Percentiles rank a stretch among this genome's conserved stretches.
Conservation (phyloP, 1,140 invertebrate species). For the Subanguina moxae region DNA sequence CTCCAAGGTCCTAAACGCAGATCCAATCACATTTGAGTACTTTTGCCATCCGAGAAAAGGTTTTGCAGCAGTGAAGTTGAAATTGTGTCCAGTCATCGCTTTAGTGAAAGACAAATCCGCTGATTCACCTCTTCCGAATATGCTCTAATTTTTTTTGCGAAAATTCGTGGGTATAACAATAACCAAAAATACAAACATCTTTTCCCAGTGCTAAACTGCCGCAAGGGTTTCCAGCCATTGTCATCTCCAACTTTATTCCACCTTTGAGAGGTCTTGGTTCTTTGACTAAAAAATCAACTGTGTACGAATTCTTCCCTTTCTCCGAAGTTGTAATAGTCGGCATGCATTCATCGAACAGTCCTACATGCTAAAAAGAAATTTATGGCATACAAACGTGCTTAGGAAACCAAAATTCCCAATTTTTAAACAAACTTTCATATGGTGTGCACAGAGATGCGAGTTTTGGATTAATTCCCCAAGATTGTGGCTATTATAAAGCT, state of each 20-base stretch:
- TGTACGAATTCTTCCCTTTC: conserved; percentile 25
- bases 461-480: conserved; percentile 53
- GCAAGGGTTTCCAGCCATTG: no score
- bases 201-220: neutral
- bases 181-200: neutral
- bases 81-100: conserved; percentile 43
- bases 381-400: conserved; percentile 7
- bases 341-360: conserved; percentile 46
- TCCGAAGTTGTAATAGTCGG: conserved; percentile 48
- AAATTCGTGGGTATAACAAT: neutral
- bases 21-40: conserved; percentile 37
- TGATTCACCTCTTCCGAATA: conserved; percentile 52
- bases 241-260: conserved; percentile 49
- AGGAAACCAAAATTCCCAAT: neutral
- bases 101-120: conserved; percentile 46
- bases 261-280: conserved; percentile 45
- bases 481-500: conserved; percentile 44
- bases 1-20: conserved; percentile 36
- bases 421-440: conserved; percentile 46
- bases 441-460: conserved; percentile 43
- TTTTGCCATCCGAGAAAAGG: conserved; percentile 56
- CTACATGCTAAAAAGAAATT: conserved; percentile 37
- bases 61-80: conserved; percentile 46
- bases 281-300: conserved; percentile 49
- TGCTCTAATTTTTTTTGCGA: conserved; percentile 36